Base-by-base conservation (phyloP, 1,140 invertebrate species). In the Drosophila burlai region DNA sequence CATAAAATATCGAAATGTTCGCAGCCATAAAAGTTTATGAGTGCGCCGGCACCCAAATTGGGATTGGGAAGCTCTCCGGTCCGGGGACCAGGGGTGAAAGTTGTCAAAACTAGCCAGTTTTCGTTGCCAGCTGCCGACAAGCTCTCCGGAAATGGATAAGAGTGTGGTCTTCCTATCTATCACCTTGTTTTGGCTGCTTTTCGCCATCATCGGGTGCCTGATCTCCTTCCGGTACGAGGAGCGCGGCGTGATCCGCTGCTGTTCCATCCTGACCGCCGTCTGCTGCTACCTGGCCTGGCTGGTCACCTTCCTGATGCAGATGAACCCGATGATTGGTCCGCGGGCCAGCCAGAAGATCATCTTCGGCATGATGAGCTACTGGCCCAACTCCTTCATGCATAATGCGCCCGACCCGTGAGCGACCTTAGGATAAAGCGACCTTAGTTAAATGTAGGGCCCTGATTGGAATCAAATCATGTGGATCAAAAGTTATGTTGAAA, bases 1-100 rank as follows among this genome's bases (percentile, higher is more conserved):
- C 54, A 84, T 87, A 87, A 89, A 89, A 89, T 78, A 40, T 24
- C 62, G 50, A 87, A 87, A 89, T 78, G 81, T 69, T 84, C 77
- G 74, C 67, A 81, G 43, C 36, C 74, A 89, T 89, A 84, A 89
- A 89, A 76, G 65, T 89, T 89, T 72, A 89, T 66, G 84, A 74
- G 59, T 72, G 31, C 69, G 31, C 69, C 62, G 57, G 81, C 52
- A 81, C 34, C 66, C 81, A 72, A 82, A 81, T 80, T 81, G 83
- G 76, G 42, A 80, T 74, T 77, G 61, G 46, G 50, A 80, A 47
- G 67, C 40, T 71, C 63, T 31, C 36, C 13, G 43, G 52, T 54
- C 63, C 47, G 24, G 63, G 46, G 26, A 47, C 38, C 38, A 38
- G 63, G 52, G 21, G 40, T 8, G 49, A 82, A 76, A 79, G 46